Base-by-base conservation (phyloP, 2,113 vertebrate species). In the Microcebus tavaratra region DNA sequence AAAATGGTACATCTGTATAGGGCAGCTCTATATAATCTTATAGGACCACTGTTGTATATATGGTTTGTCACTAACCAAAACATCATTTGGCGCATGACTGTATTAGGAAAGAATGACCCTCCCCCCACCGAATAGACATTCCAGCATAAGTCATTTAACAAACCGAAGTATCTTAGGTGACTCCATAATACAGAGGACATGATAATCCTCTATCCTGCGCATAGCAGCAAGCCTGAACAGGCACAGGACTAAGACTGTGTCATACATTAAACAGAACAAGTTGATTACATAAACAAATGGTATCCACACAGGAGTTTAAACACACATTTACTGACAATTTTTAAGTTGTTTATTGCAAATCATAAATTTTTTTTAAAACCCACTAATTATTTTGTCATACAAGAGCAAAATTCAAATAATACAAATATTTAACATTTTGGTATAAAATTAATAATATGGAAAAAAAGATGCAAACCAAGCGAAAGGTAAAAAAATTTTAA, bases 401-500 rank as follows among this genome's bases (percentile, higher is more conserved):
- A 96, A 98, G 97, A 98, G 85, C 90, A 98, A 98, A 97, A 97
- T 86, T 98, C 96, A 95, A 98, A 95, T 98, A 98, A 98, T 98
- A 99, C 98, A 99, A 99, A 98, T 98, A 98, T 78, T 98, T 98
- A 97, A 97, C 91, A 97, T 88, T 98, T 88, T 98, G 80, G 90
- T 98, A 98, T 98, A 98, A 98, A 98, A 98, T 98, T 96, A 98
- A 97, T 98, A 98, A 96, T 97, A 98, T 98, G 97, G 95, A 96
- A 98, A 98, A 98, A 98, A 83, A 91, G 82, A 98, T 97, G 97
- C 97, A 98, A 98, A 98, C 87, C 97, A 98, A 98, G 95, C 94
- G 91, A 96, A 98, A 98, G 75, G 97, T 98, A 98, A 98, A 98
- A 98, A 89, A 86, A 29, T 88, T 90, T 97, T 93, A 97, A 94